A percentile compares a stretch with the other conserved stretches of the same genome.
Evolutionary conservation across 2,113 vertebrate genomes (phyloP).

Genomic region (Brachirus orientalis): DNA sequence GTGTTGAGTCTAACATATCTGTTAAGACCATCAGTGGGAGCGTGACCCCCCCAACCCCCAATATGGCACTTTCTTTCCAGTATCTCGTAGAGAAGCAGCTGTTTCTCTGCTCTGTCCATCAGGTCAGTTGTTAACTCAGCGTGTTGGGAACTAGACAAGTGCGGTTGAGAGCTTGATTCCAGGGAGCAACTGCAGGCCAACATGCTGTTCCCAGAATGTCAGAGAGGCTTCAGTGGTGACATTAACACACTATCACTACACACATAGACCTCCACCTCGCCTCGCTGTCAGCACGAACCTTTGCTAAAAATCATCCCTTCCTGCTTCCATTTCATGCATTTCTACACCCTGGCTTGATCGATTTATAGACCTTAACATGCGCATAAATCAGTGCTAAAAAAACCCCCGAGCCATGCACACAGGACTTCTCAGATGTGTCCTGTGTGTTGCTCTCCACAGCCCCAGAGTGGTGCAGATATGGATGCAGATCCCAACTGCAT

Average conservation of each 20-base stretch:
- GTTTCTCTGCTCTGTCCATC: conserved; percentile 65
- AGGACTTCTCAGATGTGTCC: not conserved
- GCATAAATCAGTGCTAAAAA: conserved; percentile 48
- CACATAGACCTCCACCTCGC: conserved; percentile 7
- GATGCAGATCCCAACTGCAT: not conserved
- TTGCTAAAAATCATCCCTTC: conserved; percentile 27
- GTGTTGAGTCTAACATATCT: conserved; percentile 48
- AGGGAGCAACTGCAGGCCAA: conserved; percentile 71
- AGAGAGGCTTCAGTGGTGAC: conserved; percentile 58
- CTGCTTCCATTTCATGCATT: conserved; percentile 42
- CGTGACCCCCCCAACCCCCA: conserved; percentile 32
- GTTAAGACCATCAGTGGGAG: conserved; percentile 61
- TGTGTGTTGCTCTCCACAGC: not conserved
- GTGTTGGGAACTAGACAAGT: conserved; percentile 62
- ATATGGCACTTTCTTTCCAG: conserved; percentile 39
- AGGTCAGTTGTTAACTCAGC: conserved; percentile 72
- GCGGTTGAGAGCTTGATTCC: conserved; percentile 66
- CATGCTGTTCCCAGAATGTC: conserved; percentile 68
- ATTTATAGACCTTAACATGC: conserved; percentile 39
- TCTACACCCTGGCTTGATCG: conserved; percentile 17
- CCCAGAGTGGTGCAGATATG: not conserved
- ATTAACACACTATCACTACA: conserved; percentile 13
- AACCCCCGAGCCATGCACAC: conserved; percentile 10
- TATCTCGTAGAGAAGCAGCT: conserved; percentile 71
- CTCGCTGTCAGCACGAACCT: conserved; percentile 44